These are phyloP conservation scores for Siphlonurus alternatus DNA, from an alignment of 2,888 invertebrate genomes.

Conservation along the genomic window DNA sequence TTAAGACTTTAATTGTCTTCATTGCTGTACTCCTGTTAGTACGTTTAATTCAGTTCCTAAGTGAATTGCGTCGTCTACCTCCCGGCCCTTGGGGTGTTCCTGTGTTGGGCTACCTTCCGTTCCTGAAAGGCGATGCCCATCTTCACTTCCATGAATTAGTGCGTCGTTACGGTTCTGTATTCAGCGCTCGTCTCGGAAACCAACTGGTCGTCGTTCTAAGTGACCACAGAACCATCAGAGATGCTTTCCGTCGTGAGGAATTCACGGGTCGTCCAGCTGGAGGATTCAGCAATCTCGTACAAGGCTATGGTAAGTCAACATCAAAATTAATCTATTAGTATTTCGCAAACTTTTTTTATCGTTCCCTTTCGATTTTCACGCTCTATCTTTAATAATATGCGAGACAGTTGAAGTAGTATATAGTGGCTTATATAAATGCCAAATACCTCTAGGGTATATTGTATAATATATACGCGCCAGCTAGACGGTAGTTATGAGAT, in stretches of 20 bases:
- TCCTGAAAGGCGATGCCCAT: slow-evolving; percentile 58
- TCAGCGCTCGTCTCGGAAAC: slow-evolving; percentile 63
- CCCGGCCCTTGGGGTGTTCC: slow-evolving; percentile 84
- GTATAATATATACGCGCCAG: background rate
- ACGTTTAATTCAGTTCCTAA: slow-evolving; percentile 11
- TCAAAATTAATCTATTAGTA: slow-evolving; percentile 19
- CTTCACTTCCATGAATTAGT: slow-evolving; percentile 60
- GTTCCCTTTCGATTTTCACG: background rate
- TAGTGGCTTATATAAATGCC: background rate
- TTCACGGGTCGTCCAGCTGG: slow-evolving; percentile 78
- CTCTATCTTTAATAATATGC: background rate
- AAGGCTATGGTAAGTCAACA: slow-evolving; percentile 80
- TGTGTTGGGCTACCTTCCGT: slow-evolving; percentile 65
- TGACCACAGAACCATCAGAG: slow-evolving; percentile 70
- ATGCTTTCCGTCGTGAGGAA: slow-evolving; percentile 70
- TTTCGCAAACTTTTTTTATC: background rate
- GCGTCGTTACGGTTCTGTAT: slow-evolving; percentile 61
- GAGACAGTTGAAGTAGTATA: background rate
- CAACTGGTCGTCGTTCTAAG: slow-evolving; percentile 72
- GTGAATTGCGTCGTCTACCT: slow-evolving; percentile 33
- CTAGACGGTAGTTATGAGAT: no score
- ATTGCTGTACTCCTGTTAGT: slow-evolving; percentile 11
- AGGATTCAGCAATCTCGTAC: slow-evolving; percentile 69
- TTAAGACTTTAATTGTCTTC: slow-evolving; percentile 14
- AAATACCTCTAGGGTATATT: background rate